Evolutionary conservation across 2,888 invertebrate genomes (phyloP).

Genomic region (Euclidia mi): DNA sequence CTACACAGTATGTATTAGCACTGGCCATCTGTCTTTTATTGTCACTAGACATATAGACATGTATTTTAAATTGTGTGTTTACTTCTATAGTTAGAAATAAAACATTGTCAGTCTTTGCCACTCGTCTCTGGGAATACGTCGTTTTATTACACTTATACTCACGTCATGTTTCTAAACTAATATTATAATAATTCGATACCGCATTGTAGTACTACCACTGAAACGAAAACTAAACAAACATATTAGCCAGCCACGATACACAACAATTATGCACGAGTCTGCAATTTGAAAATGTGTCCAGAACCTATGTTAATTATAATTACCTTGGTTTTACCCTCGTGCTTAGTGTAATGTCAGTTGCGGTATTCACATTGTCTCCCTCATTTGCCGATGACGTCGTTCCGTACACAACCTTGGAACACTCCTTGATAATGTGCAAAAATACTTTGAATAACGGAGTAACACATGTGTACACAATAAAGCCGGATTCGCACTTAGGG

Average conservation of each 20-base stretch:
- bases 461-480: conserved; percentile 30
- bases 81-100: too few relatives aligned
- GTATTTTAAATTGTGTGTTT: too few relatives aligned
- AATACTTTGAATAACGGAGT: conserved; percentile 26
- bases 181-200: neutral
- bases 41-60: too few relatives aligned
- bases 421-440: conserved; percentile 48
- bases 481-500: conserved; percentile 23
- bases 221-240: too few relatives aligned
- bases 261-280: neutral
- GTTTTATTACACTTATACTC: too few relatives aligned
- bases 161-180: too few relatives aligned
- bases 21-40: too few relatives aligned
- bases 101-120: too few relatives aligned
- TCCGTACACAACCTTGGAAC: conserved; percentile 28
- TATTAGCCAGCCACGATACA: neutral
- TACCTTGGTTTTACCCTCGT: conserved; percentile 31
- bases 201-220: neutral
- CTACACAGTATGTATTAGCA: too few relatives aligned
- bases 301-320: conserved; percentile 42
- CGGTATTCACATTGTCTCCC: conserved; percentile 53
- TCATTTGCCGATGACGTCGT: conserved; percentile 47
- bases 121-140: too few relatives aligned
- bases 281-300: conserved; percentile 8
- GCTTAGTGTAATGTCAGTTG: conserved; percentile 41